These are phyloP conservation scores for Schizaphis graminum DNA, from an alignment of 2,888 invertebrate genomes.

Conservation along the genomic window DNA sequence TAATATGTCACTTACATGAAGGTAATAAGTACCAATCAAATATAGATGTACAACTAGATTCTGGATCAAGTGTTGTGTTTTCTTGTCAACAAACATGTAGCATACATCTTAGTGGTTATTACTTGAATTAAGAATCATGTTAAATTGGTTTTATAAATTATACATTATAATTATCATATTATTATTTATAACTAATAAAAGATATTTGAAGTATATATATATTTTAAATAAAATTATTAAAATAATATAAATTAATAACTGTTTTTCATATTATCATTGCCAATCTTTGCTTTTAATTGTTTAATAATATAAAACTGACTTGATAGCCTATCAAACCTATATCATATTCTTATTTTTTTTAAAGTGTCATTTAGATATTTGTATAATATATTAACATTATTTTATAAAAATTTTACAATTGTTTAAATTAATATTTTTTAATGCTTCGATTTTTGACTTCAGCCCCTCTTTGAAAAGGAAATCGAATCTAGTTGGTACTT, in stretches of 20 bases:
- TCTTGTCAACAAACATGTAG: slow-evolving; percentile 60
- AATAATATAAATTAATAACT: not conserved
- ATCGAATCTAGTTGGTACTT: too few species aligned
- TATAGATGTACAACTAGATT: slow-evolving; percentile 28
- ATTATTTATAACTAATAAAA: not conserved
- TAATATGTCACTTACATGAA: slow-evolving; percentile 54
- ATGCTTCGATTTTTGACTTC: too few species aligned
- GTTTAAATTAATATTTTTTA: not conserved
- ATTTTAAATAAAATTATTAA: not conserved
- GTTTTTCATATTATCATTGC: not conserved
- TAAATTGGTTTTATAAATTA: not conserved
- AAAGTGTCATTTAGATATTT: not conserved
- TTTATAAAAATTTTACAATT: not conserved
- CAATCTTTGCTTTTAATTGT: not conserved
- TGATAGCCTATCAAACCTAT: not conserved
- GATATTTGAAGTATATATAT: not conserved
- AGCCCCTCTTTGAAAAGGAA: too few species aligned
- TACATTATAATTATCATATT: not conserved
- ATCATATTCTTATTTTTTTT: not conserved
- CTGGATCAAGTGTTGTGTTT: slow-evolving; percentile 45
- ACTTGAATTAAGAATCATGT: slow-evolving; percentile 2
- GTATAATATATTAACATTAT: not conserved
- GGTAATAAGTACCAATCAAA: slow-evolving; percentile 49
- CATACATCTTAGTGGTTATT: slow-evolving; percentile 53
- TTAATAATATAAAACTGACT: not conserved